Base-by-base conservation (phyloP, 2,113 vertebrate species). In the Alligator sinensis region DNA sequence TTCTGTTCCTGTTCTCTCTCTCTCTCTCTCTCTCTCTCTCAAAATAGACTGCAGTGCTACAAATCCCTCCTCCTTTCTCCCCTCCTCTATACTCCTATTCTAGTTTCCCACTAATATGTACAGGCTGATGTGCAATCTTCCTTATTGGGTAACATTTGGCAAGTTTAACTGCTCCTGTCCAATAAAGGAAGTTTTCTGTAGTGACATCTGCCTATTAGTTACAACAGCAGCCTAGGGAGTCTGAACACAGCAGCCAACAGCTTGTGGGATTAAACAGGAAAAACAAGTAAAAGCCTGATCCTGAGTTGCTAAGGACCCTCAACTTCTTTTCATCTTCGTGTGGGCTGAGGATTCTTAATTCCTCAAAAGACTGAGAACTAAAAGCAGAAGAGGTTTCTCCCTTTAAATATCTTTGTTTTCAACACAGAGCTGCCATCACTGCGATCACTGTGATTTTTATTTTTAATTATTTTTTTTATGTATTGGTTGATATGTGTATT, bases 21-120 rank as follows among this genome's bases (percentile, higher is more conserved):
- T 91, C n/a, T 97, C 75, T 77, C 88, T 68, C 88, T 91, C 82
- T 55, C 11, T 74, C 59, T 91, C n/a, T 97, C 75, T 77, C 88
- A 34, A 34, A 89, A 11, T 66, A 55, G 75, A 10, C 92, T 95
- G 87, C 57, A 91, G 22, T 47, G 89, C 93, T 84, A 94, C 95
- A 84, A 58, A 76, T 28, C 91, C 92, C 83, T 59, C 86, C 93
- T 89, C 12, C 72, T 34, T 85, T 61, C 62, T 77, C 75, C 74
- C 86, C 75, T 89, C 18, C 77, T 77, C 83, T 47, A 55, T 64
- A 3, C 47, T 88, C 66, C 83, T 88, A 75, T 76, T 28, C 2
- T 30, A 1, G 1, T 86, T 95, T 95, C 82, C 79, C 79, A 82
- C 54, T 55, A 78, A 77, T 59, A 55, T 14, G 5, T 34, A 24